These are phyloP conservation scores for Crotalus viridis DNA, from an alignment of 2,113 vertebrate species.

Conservation along the genomic window DNA sequence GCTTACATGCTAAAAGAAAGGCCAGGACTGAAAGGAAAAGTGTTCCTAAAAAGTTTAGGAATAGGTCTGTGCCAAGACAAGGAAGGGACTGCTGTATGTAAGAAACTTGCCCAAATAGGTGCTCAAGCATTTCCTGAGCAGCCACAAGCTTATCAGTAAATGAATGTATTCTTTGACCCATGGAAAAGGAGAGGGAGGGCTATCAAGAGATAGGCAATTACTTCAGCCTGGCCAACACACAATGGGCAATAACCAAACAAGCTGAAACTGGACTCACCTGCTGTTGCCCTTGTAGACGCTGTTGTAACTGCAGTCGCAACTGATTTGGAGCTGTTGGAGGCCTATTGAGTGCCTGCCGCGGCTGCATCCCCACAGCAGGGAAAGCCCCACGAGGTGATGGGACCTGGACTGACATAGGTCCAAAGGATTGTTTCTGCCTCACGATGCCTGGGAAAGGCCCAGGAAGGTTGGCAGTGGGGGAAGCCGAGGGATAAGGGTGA, in stretches of 20 bases:
- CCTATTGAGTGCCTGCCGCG: conserved; percentile 73
- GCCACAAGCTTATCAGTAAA: neutral
- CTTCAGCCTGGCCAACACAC: too few species aligned
- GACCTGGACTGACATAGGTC: conserved; percentile 69
- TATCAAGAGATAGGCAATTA: neutral
- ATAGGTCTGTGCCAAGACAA: neutral
- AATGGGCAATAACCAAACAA: neutral
- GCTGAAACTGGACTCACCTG: conserved; percentile 72
- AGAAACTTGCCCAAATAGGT: neutral
- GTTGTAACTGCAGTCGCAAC: conserved; percentile 89
- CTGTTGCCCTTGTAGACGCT: conserved; percentile 88
- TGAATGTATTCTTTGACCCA: neutral
- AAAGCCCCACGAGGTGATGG: conserved; percentile 76
- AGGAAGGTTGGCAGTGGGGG: conserved; percentile 68
- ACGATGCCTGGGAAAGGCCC: conserved; percentile 78
- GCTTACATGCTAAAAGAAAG: neutral
- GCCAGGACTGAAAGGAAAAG: neutral
- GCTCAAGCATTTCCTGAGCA: neutral
- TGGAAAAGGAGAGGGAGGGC: neutral
- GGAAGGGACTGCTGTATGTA: neutral
- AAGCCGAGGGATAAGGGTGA: conserved; percentile 79
- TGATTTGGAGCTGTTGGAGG: conserved; percentile 77
- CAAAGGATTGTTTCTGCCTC: conserved; percentile 78
- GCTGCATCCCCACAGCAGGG: conserved; percentile 75
- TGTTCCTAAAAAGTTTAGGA: neutral